Evolutionary conservation across 2,888 invertebrate species (phyloP).

Genomic region (Branchipolynoe longqiensis): DNA sequence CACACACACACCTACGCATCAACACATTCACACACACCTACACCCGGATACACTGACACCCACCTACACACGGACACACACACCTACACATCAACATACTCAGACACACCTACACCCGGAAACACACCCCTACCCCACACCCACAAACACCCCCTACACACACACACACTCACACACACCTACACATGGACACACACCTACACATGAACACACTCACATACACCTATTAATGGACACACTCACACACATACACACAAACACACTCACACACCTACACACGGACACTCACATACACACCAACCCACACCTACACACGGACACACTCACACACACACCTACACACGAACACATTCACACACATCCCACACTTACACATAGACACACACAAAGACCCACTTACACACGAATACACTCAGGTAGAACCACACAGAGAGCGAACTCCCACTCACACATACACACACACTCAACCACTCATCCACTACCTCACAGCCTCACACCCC

Average conservation of each 20-base stretch:
- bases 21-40: slow-evolving; percentile 11
- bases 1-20: neutral
- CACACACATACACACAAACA: neutral
- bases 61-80: neutral
- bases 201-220: neutral
- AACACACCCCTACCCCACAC: neutral
- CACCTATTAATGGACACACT: neutral
- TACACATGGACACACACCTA: neutral
- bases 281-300: slow-evolving; percentile 1
- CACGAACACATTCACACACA: neutral
- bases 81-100: slow-evolving; percentile 25
- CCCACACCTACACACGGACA: slow-evolving; percentile 17
- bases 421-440: neutral
- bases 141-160: neutral
- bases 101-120: neutral
- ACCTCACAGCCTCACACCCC: too few species aligned
- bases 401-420: neutral
- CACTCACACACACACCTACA: slow-evolving; percentile 4
- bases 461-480: too few species aligned
- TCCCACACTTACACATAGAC: neutral
- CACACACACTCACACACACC: neutral
- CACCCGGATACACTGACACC: too few species aligned
- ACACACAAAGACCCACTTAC: neutral
- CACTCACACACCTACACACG: neutral
- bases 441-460: neutral